These are phyloP conservation scores for Plusia festucae DNA, from an alignment of 2,888 invertebrate genomes.

Conservation along the genomic window DNA sequence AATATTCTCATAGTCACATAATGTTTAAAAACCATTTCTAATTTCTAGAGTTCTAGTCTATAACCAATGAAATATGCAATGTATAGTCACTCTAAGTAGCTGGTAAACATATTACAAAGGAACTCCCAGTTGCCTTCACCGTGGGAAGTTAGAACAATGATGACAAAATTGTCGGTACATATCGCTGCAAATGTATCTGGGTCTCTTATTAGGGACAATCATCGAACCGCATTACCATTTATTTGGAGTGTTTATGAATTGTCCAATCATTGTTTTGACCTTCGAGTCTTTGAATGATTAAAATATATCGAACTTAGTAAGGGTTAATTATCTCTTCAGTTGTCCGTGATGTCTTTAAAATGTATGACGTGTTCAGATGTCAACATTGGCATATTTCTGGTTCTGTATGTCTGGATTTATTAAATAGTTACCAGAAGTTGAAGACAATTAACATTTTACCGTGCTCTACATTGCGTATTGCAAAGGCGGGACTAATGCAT, in stretches of 20 bases:
- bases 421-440: too few relatives aligned
- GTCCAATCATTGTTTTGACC: constrained; percentile 49
- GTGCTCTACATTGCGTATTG: too few relatives aligned
- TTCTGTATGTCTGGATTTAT: too few relatives aligned
- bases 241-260: constrained; percentile 30
- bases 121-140: constrained; percentile 12
- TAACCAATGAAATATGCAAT: background rate
- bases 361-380: too few relatives aligned
- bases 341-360: too few relatives aligned
- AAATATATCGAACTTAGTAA: constrained; percentile 16
- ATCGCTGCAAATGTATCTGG: constrained; percentile 40
- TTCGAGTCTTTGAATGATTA: constrained; percentile 28
- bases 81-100: background rate
- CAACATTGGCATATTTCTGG: too few relatives aligned
- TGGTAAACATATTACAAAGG: background rate
- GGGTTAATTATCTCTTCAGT: background rate
- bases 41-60: too few relatives aligned
- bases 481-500: too few relatives aligned
- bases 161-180: constrained; percentile 22
- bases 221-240: constrained; percentile 34
- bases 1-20: too few relatives aligned
- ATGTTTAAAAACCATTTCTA: too few relatives aligned
- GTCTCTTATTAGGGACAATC: constrained; percentile 55
- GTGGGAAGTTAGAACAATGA: constrained; percentile 29
- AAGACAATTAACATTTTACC: too few relatives aligned